Evolutionary conservation across 2,113 vertebrate genomes (phyloP), one percentile per base, ranked within the genome.

Genomic region (Sclerurus mexicanus): DNA sequence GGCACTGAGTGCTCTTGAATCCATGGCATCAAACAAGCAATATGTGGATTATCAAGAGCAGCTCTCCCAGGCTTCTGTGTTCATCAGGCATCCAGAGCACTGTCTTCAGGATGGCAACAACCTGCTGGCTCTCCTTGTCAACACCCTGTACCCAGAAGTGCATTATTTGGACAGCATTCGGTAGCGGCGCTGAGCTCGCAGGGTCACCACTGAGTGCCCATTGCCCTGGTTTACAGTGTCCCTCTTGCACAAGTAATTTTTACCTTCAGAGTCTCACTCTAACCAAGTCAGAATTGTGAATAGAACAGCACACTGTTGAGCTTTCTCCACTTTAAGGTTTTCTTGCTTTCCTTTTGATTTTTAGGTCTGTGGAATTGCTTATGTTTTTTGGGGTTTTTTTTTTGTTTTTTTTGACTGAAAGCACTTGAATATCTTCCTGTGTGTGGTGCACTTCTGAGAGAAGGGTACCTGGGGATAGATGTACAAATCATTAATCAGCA

Each of bases 91-190:
- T 93, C 98, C 99, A 14, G 98, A 98, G 68, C 99, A 99, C 90
- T 99, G 99, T 96, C 98, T 99, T 78, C 97, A 94, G 74, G 98
- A 99, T 40, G 98, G 98, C 96, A 99, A 98, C 76, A 98, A 98
- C 56, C 98, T 99, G 78, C 96, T 99, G 91, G 97, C 99, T 93
- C 97, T 99, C 56, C 98, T 99, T 2, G 88, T 99, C 89, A 99
- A 99, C 96, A 96, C 98, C 13, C 98, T 99, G 15, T 99, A 99
- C 94, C 98, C 98, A 30, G 98, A 99, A 96, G 98, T 99, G 96
- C 98, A 98, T 98, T 99, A 99, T 95, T 96, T 99, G 89, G 98
- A 99, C 95, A 98, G 99, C 68, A 99, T 99, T 79, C 98, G 98
- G 71, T 99, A 98, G 96, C 79, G 10, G 71, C 10, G 2, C 67